A percentile compares a stretch with the other conserved stretches of the same genome.
Evolutionary conservation across 2,888 invertebrate genomes (phyloP).

Genomic region (Ichneumoninae sp.): DNA sequence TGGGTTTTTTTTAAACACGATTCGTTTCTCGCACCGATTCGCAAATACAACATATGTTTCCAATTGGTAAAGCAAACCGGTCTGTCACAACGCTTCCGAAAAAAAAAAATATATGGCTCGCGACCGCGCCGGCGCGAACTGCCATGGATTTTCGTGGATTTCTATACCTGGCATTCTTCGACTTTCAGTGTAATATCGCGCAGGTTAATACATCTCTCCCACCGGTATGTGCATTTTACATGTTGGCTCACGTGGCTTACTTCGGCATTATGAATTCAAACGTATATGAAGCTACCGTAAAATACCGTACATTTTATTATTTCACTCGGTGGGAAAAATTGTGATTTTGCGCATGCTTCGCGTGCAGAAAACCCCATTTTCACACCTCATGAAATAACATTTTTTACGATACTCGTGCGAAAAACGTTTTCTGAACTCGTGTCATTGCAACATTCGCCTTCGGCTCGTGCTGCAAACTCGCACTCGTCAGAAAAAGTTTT

Average conservation of each 20-base stretch:
- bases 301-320: neutral
- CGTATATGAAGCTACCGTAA: slow-evolving; percentile 6
- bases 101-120: neutral
- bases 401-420: no score
- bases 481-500: no score
- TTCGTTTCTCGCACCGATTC: neutral
- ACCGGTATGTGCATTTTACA: neutral
- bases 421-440: no score
- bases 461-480: no score
- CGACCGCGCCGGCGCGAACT: slow-evolving; percentile 18
- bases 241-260: neutral
- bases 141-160: slow-evolving; percentile 19
- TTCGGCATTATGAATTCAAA: neutral
- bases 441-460: no score
- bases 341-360: no score
- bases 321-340: no score
- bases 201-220: slow-evolving; percentile 13
- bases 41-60: neutral
- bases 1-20: neutral
- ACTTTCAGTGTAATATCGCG: slow-evolving; percentile 20
- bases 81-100: neutral
- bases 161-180: slow-evolving; percentile 17
- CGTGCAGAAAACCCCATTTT: no score
- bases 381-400: no score
- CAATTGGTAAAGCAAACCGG: neutral